A percentile compares a stretch with the other conserved stretches of the same genome.
Conservation (phyloP, 2,797 vertebrate species). For the Nyctibius grandis region DNA sequence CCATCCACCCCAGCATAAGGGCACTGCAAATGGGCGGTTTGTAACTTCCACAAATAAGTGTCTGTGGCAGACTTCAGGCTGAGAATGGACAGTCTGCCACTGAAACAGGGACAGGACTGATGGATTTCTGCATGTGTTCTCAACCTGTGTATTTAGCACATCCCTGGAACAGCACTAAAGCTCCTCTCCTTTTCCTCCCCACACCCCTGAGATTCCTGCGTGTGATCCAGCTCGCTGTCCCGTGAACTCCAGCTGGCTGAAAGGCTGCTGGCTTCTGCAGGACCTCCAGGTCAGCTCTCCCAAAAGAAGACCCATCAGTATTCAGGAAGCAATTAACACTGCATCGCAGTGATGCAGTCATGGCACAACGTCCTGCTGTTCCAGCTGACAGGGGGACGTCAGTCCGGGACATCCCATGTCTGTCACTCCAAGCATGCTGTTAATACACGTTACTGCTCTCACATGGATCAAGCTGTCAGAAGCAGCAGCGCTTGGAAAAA, state of each 20-base stretch:
- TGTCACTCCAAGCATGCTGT: background rate
- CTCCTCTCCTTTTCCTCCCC: background rate
- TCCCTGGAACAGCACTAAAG: background rate
- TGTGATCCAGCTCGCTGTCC: background rate
- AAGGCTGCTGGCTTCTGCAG: background rate
- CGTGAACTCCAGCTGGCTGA: background rate
- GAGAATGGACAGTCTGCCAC: background rate
- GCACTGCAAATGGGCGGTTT: too few relatives aligned
- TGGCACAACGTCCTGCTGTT: background rate
- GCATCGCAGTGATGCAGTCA: background rate
- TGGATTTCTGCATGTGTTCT: background rate
- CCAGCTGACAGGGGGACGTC: background rate
- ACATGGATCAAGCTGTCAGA: background rate
- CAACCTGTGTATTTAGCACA: background rate
- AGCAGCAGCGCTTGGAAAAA: background rate
- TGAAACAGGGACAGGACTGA: background rate
- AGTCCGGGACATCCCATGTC: background rate
- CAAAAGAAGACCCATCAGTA: background rate
- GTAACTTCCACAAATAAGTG: background rate
- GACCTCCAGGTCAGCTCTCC: background rate
- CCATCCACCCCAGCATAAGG: background rate
- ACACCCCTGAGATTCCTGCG: background rate
- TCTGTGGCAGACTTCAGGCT: background rate
- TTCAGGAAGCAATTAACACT: background rate
- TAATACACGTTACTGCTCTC: accelerated